Evolutionary conservation across 2,797 vertebrate species (phyloP).

Genomic region (Eupleurogrammus muticus): DNA sequence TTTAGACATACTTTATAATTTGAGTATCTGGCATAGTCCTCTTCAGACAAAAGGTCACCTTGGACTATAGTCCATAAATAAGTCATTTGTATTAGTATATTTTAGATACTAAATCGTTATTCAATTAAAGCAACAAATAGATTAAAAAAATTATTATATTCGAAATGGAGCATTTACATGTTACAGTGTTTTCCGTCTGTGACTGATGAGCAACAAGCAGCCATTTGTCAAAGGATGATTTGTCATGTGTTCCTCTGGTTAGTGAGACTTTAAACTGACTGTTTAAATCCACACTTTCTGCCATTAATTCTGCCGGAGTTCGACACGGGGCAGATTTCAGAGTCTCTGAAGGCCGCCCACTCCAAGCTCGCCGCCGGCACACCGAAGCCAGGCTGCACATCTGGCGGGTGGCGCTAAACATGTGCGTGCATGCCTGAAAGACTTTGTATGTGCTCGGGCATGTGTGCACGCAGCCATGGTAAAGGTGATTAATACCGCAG

Average conservation of each 20-base stretch:
- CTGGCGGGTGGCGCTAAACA: constrained; percentile 60
- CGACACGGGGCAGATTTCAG: constrained; percentile 57
- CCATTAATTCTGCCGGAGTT: constrained; percentile 57
- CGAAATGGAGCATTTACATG: not conserved
- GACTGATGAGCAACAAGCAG: not conserved
- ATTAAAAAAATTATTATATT: not conserved
- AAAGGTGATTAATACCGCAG: constrained; percentile 78
- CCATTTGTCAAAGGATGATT: constrained; percentile 14
- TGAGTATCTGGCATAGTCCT: too few species aligned
- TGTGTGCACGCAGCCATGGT: constrained; percentile 7
- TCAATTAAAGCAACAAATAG: not conserved
- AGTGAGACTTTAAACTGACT: constrained; percentile 16
- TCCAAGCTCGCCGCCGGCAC: constrained; percentile 50
- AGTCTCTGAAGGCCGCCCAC: constrained; percentile 49
- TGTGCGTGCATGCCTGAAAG: constrained; percentile 24
- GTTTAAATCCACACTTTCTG: constrained; percentile 35
- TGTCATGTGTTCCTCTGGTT: constrained; percentile 1
- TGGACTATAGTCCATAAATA: not conserved
- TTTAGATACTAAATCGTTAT: not conserved
- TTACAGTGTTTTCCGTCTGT: not conserved
- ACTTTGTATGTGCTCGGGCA: constrained; percentile 16
- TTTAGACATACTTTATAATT: not conserved
- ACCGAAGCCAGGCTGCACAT: constrained; percentile 63
- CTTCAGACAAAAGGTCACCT: too few species aligned
- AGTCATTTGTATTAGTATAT: not conserved